Percentiles rank a stretch among this genome's conserved stretches.
phyloP scores from a whole-genome alignment of 2,888 invertebrate species.

The Scaptomyza reducta region DNA sequence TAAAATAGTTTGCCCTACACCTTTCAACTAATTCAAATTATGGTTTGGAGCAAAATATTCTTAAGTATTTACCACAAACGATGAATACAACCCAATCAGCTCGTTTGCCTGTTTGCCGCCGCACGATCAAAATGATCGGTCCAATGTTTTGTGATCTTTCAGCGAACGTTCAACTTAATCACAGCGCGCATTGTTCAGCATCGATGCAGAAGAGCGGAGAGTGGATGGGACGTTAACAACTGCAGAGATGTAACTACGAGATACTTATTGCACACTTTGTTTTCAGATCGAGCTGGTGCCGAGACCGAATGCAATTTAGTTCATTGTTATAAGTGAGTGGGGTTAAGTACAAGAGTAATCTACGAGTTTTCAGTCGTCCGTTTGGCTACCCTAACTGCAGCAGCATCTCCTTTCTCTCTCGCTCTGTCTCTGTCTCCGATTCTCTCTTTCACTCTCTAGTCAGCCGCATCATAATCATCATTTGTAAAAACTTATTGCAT shows the following conservation, averaged over 20 bases:
- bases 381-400: not conserved
- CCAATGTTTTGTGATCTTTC: slow-evolving; percentile 77
- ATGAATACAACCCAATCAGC: slow-evolving; percentile 8
- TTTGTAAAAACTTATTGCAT: slow-evolving; percentile 81
- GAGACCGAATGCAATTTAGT: slow-evolving; percentile 74
- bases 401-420: slow-evolving; percentile 5
- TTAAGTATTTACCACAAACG: slow-evolving; percentile 4
- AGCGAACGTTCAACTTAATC: slow-evolving; percentile 76
- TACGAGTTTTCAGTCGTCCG: slow-evolving; percentile 39
- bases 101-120: slow-evolving; percentile 42
- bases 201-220: not conserved
- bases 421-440: not conserved
- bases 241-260: slow-evolving; percentile 66
- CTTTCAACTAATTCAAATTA: too few relatives aligned
- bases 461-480: slow-evolving; percentile 70
- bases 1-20: too few relatives aligned
- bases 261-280: slow-evolving; percentile 69
- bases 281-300: slow-evolving; percentile 54
- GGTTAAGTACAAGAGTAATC: slow-evolving; percentile 76
- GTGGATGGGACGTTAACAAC: slow-evolving; percentile 60
- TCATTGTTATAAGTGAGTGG: slow-evolving; percentile 82
- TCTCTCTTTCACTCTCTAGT: slow-evolving; percentile 5
- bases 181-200: slow-evolving; percentile 68
- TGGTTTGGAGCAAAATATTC: too few relatives aligned
- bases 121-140: slow-evolving; percentile 72